phyloP scores from a whole-genome alignment of 2,113 vertebrate species.

The Brachyhypopomus occidentalis region DNA sequence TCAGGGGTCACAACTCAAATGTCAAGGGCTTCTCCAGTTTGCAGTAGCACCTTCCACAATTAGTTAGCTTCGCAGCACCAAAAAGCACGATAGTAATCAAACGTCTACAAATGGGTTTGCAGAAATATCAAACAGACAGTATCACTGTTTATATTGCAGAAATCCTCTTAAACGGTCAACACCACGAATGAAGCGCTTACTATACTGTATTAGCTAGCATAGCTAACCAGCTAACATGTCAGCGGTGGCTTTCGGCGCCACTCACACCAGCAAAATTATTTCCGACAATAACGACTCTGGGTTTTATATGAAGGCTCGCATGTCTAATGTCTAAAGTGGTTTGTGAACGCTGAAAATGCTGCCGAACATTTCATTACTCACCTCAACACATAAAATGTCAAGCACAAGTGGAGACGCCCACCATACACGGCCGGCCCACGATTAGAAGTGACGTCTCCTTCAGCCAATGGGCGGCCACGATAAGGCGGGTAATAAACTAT shows the following conservation, averaged over 20 bases:
- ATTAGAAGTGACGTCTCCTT: neutral
- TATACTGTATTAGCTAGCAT: neutral
- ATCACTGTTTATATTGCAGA: neutral
- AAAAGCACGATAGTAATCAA: neutral
- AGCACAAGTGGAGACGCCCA: neutral
- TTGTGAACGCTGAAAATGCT: neutral
- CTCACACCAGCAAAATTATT: neutral
- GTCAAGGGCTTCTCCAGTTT: constrained; percentile 41
- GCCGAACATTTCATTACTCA: neutral
- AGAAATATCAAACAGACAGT: neutral
- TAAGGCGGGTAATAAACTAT: neutral
- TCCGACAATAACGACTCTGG: no score
- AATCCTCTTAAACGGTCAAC: neutral
- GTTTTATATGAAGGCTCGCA: no score
- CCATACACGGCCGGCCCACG: neutral
- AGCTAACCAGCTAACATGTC: neutral
- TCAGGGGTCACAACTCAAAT: constrained; percentile 59
- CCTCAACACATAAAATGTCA: neutral
- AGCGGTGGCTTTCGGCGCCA: no score
- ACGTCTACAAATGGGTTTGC: no score
- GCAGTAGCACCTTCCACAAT: neutral
- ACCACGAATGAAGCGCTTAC: neutral
- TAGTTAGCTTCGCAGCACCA: neutral
- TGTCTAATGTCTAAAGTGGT: neutral
- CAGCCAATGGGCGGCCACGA: constrained; percentile 55